phyloP scores from a whole-genome alignment of 2,113 vertebrate species.

The Mobula birostris region DNA sequence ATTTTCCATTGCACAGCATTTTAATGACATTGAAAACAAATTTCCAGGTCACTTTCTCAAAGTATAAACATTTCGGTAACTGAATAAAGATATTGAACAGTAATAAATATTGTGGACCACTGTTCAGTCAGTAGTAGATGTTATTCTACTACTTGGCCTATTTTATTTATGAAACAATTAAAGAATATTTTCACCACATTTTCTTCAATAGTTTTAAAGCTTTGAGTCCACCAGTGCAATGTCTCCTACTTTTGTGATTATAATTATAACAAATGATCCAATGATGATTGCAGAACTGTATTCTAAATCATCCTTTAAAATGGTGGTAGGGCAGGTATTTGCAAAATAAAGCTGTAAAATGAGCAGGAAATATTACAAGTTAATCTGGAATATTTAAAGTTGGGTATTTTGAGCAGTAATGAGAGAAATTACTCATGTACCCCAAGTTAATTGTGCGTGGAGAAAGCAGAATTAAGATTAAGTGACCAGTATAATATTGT shows the following conservation, averaged over 20 bases:
- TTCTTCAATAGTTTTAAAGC: not conserved
- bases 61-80: slow-evolving; percentile 11
- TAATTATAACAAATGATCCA: not conserved
- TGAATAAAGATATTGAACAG: slow-evolving; percentile 9
- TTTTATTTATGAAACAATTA: not conserved
- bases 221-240: not conserved
- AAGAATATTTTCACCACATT: not conserved
- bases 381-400: not conserved
- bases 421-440: not conserved
- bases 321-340: no score
- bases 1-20: no score
- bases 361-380: not conserved
- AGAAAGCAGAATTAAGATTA: not conserved
- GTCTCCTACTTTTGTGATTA: not conserved
- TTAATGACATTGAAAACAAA: no score
- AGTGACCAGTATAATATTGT: not conserved
- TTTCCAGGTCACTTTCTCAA: not conserved
- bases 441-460: no score
- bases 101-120: not conserved
- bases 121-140: not conserved
- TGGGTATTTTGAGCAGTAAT: not conserved
- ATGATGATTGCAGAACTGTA: not conserved
- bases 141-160: not conserved
- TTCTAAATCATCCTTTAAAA: not conserved
- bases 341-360: not conserved